Base-by-base conservation (phyloP, 1,140 invertebrate species). In the Copidosoma floridanum region DNA sequence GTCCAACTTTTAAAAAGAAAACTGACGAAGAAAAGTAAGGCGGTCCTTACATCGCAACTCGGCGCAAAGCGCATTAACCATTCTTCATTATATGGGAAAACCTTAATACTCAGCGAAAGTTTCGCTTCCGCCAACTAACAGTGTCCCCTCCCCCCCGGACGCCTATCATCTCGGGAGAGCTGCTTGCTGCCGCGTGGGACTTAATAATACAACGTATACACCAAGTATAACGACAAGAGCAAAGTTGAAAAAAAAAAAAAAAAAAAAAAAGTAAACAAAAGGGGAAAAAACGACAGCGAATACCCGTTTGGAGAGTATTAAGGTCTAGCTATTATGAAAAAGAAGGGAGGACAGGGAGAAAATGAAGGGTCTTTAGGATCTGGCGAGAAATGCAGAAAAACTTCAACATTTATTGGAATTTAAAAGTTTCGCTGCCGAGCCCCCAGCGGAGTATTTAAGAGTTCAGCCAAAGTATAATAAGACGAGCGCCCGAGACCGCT, bases 341-440 rank as follows among this genome's bases (percentile, higher is more conserved):
- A 41, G 48, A 23, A 56, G 52, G 27, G 18, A 44, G 29, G 24
- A 18, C 44, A 23, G 12, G 29, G 29, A 43, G 26, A 59, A 53
- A 53, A 46, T 60, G 53, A 60, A 41, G 38, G 35, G 35, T 61
- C 58, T 50, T 61, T 61, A 60, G 47, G 51, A 48, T 54, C 58
- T 54, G 55, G 48, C 35, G 35, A 61, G 62, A 68, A 70, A 67
- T 69, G 67, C 61, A 47, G 50, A 54, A 48, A 64, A 72, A 75
- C 70, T 77, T 75, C 71, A 72, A 75, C 75, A 77, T 77, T 77
- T 75, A 77, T 77, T 77, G 71, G 71, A 74, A 77, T 77, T 77
- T 75, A 72, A 75, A 74, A 75, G 68, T 74, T 74, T 55, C 57
- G 41, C n/a, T n/a, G n/a, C n/a, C n/a, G n/a, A n/a, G n/a, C n/a